Conservation (phyloP, 2,888 invertebrate species). For the Melanotus villosus region DNA sequence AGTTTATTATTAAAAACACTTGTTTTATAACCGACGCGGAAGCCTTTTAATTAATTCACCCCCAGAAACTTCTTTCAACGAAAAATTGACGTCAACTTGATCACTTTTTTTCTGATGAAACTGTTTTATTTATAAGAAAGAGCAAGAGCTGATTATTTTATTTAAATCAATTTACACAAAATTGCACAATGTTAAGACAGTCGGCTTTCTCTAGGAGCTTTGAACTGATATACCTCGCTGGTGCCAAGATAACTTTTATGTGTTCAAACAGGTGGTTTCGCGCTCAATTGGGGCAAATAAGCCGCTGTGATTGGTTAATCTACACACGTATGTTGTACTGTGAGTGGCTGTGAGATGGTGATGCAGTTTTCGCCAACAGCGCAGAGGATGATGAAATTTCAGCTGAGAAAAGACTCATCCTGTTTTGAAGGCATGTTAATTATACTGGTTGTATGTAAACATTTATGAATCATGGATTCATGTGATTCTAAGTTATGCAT, state of each 20-base stretch:
- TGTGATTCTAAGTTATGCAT: too few relatives aligned
- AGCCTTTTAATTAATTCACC: too few relatives aligned
- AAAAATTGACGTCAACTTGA: too few relatives aligned
- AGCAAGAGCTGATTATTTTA: background rate
- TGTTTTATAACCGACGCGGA: too few relatives aligned
- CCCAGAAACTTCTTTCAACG: too few relatives aligned
- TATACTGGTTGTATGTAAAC: too few relatives aligned
- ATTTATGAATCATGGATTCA: too few relatives aligned
- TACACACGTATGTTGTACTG: background rate
- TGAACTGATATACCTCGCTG: background rate
- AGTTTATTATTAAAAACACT: too few relatives aligned
- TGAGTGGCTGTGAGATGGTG: background rate
- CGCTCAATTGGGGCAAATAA: background rate
- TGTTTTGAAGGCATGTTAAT: too few relatives aligned
- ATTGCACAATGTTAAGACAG: slow-evolving; percentile 25
- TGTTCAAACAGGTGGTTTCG: slow-evolving; percentile 1
- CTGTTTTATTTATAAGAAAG: background rate
- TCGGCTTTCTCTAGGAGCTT: background rate
- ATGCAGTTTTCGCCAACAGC: background rate
- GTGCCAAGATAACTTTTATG: background rate
- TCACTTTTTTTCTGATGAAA: too few relatives aligned
- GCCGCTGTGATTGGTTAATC: background rate
- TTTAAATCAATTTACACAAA: slow-evolving; percentile 12
- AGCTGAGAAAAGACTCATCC: background rate
- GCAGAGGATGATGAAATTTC: slow-evolving; percentile 16